Evolutionary conservation across 2,113 vertebrate species (phyloP), one percentile per base, ranked within the genome.

Genomic region (Setophaga coronata): DNA sequence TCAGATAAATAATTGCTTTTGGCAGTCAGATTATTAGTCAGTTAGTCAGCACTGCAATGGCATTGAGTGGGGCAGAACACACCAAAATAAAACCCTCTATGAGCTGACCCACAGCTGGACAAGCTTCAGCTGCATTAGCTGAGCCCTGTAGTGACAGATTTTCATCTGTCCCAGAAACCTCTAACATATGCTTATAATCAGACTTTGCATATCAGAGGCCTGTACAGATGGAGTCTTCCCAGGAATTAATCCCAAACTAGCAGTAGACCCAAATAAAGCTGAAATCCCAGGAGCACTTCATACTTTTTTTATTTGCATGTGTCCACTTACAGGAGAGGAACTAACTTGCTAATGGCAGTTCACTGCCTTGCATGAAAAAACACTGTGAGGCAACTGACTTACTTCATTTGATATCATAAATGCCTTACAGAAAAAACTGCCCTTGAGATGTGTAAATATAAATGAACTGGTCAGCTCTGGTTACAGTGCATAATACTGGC

Each of bases 161-260:
- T 91, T 94, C 74, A 71, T 89, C 54, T 89, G 67, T 73, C 78
- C 66, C 79, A 87, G 81, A 96, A 91, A 96, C 76, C 61, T 91
- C 92, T 67, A 87, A 83, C 81, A 89, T 95, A 93, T 87, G 94
- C 72, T 94, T 97, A 47, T 88, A 90, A 94, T 95, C 92, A 96
- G 76, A 77, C 85, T 89, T 70, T 71, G 72, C 71, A 34, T 95
- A 90, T 90, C 69, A 64, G 77, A 72, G 71, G 48, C 50, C 73
- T 91, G 74, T 86, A 72, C 93, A 87, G 87, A 93, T 95, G 90
- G 92, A 89, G 36, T 79, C 92, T 94, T 91, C 94, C 58, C 80
- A 84, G 56, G 73, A 94, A 72, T 92, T 89, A 96, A 93, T 94
- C 95, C 83, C 93, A 85, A 86, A 89, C 78, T 77, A 90, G 65